Conservation (phyloP, 2,888 invertebrate species). For the Itoplectis maculator region DNA sequence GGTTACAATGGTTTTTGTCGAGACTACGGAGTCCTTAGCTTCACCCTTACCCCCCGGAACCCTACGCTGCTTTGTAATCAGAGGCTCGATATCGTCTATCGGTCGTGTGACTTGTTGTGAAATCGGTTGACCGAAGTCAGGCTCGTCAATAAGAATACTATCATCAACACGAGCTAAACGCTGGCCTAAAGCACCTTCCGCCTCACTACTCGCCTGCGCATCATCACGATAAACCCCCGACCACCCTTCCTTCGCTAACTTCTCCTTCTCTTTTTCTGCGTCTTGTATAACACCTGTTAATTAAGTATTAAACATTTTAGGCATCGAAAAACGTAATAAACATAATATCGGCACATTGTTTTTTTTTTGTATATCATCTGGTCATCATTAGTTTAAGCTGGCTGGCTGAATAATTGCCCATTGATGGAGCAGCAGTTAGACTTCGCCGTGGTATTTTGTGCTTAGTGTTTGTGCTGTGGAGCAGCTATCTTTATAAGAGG, state of each 20-base stretch:
- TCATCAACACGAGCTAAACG: slow-evolving; percentile 69
- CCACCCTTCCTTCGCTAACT: slow-evolving; percentile 84
- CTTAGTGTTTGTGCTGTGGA: slow-evolving; percentile 83
- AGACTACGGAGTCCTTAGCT: slow-evolving; percentile 68
- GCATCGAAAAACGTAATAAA: slow-evolving; percentile 78
- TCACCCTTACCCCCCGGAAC: slow-evolving; percentile 72
- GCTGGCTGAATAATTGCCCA: slow-evolving; percentile 81
- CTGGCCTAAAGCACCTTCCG: slow-evolving; percentile 80
- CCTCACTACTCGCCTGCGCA: slow-evolving; percentile 82
- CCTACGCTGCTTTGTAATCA: slow-evolving; percentile 73
- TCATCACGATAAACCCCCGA: slow-evolving; percentile 84
- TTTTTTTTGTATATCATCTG: slow-evolving; percentile 60
- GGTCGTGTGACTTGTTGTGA: not conserved
- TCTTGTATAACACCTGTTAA: slow-evolving; percentile 85
- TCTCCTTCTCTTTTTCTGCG: slow-evolving; percentile 84
- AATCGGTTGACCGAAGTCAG: slow-evolving; percentile 50
- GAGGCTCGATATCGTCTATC: slow-evolving; percentile 72
- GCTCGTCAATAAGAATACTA: slow-evolving; percentile 54
- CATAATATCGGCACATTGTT: slow-evolving; percentile 70
- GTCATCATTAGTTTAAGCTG: slow-evolving; percentile 84
- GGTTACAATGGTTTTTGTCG: slow-evolving; percentile 74
- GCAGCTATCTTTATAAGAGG: slow-evolving; percentile 79
- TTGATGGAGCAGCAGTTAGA: slow-evolving; percentile 82
- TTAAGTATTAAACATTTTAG: slow-evolving; percentile 84
- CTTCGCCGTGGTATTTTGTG: slow-evolving; percentile 81